Percentiles rank a stretch among this genome's conserved stretches.
Evolutionary conservation across 1,140 invertebrate genomes (phyloP).

Genomic region (Andrena cerasifolii): DNA sequence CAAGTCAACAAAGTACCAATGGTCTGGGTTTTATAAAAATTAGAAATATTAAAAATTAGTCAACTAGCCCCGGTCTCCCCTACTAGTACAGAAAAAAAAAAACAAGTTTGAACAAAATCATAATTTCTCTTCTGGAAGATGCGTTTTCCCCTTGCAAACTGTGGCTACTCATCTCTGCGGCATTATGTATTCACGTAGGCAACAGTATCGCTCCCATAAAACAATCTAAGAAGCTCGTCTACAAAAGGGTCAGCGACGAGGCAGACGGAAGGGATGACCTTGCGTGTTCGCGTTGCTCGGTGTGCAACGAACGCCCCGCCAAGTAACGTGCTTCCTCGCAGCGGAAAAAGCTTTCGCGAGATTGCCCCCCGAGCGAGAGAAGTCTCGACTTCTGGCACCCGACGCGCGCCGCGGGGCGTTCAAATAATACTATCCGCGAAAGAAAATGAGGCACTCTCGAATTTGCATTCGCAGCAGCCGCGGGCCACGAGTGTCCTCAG

Average conservation of each 20-base stretch:
- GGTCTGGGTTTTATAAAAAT: no score
- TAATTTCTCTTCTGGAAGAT: no score
- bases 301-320: not conserved
- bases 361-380: not conserved
- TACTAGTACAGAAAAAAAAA: no score
- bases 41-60: no score
- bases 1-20: no score
- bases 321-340: not conserved
- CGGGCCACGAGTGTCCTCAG: constrained; percentile 29
- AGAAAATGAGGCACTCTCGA: constrained; percentile 49
- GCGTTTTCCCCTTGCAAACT: no score
- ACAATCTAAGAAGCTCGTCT: no score
- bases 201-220: no score
- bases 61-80: no score
- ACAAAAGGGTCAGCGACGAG: not conserved
- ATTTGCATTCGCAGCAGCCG: constrained; percentile 39
- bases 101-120: no score
- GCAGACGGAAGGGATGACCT: not conserved
- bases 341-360: constrained; percentile 1
- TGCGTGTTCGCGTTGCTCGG: not conserved
- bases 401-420: constrained; percentile 12
- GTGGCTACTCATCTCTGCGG: no score
- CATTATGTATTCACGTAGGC: no score
- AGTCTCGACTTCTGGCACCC: constrained; percentile 21
- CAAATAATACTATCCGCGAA: constrained; percentile 44